Evolutionary conservation across 2,797 vertebrate genomes (phyloP).

Genomic region (Spondyliosoma cantharus): DNA sequence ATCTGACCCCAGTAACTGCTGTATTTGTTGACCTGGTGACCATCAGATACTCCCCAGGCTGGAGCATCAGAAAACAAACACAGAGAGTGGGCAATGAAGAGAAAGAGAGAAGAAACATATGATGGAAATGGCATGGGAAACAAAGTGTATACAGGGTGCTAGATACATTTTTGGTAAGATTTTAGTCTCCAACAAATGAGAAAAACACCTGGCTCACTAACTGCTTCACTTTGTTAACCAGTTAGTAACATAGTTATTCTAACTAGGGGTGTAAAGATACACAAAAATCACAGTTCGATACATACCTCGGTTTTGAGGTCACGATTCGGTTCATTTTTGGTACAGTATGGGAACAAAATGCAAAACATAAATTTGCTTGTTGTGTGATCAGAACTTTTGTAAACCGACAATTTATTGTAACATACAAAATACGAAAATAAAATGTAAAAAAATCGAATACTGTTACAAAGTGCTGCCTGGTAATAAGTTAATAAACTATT

Average conservation of each 20-base stretch:
- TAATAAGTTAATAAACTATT: too few relatives aligned
- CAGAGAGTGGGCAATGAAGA: neutral
- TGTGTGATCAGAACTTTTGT: too few relatives aligned
- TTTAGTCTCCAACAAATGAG: neutral
- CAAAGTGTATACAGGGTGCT: neutral
- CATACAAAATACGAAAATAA: too few relatives aligned
- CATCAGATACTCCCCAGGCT: conserved; percentile 25
- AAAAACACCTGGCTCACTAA: neutral
- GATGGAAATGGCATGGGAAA: neutral
- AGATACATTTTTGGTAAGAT: neutral
- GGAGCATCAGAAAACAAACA: conserved; percentile 9
- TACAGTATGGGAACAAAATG: too few relatives aligned
- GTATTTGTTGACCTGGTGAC: conserved; percentile 54
- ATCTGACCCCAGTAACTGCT: conserved; percentile 61
- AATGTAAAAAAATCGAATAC: too few relatives aligned
- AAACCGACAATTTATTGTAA: too few relatives aligned
- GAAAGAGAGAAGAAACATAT: neutral
- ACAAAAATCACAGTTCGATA: too few relatives aligned
- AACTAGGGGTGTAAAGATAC: too few relatives aligned
- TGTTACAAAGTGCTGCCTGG: too few relatives aligned
- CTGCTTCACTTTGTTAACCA: neutral
- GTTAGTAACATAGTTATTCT: neutral
- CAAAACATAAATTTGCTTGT: too few relatives aligned
- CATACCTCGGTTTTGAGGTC: too few relatives aligned
- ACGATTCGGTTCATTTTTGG: too few relatives aligned